Evolutionary conservation across 2,113 vertebrate genomes (phyloP), one percentile per base, ranked within the genome.

Genomic region (Hippocampus guttulatus): DNA sequence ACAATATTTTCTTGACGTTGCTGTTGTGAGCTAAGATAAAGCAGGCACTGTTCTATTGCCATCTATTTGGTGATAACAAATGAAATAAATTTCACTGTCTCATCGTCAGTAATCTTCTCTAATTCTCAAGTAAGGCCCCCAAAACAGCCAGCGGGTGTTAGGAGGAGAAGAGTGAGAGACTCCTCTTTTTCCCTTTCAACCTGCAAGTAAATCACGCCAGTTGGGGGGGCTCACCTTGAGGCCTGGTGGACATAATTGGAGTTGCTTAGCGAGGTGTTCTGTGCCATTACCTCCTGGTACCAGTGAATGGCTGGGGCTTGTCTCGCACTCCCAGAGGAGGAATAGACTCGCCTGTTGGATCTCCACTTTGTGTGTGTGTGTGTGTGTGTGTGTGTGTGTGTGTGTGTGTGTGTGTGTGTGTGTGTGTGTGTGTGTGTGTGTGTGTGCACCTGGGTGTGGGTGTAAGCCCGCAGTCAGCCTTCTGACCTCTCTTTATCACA

Each of bases 251-350:
- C 86, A 92, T 91, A 91, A 91, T 91, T 92, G 91, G 86, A 89
- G 88, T 89, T 87, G 88, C 88, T 90, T 90, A 90, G 85, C 75
- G 77, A 86, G 84, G 84, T 91, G 88, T 90, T 92, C 87, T 87
- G 86, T 88, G 86, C 89, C 86, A 89, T 91, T 91, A 90, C 87
- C 88, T 91, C 90, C 87, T 88, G 88, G 89, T 89, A 88, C 85
- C 87, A 71, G 75, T 30, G 79, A 86, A 84, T 84, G 85, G 84
- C 87, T 83, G 79, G 74, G 84, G 81, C 85, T 85, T 78, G 84
- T 82, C 85, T 85, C 72, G 23, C 84, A 79, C 84, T 88, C 84
- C 87, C 85, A 82, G 77, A 85, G 84, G 84, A 86, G 80, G 75
- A 60, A 80, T 73, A 83, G 73, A 69, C 81, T 68, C 67, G 83